phyloP scores from a whole-genome alignment of 2,797 vertebrate genomes.

The Clarias fuscus region DNA sequence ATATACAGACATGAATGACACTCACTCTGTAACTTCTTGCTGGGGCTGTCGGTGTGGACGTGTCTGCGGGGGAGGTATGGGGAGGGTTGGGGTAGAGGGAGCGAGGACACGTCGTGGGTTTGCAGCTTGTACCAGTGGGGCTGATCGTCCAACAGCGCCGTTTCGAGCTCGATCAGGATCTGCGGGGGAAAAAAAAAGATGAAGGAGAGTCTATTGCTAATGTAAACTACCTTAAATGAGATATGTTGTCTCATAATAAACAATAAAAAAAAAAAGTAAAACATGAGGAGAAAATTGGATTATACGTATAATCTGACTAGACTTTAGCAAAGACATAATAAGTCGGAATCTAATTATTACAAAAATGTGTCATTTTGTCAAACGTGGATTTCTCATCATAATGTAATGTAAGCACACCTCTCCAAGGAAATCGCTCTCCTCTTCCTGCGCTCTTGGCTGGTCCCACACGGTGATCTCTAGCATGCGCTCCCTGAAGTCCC shows the following conservation, averaged over 20 bases:
- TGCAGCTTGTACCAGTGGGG: slow-evolving; percentile 88
- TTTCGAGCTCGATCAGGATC: slow-evolving; percentile 97
- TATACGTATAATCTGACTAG: background rate
- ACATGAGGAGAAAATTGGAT: background rate
- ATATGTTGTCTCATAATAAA: background rate
- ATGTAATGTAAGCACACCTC: slow-evolving; percentile 71
- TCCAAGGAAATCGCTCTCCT: slow-evolving; percentile 88
- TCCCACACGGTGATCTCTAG: slow-evolving; percentile 89
- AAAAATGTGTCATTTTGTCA: background rate
- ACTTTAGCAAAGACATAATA: background rate
- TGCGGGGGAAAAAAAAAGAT: slow-evolving; percentile 53
- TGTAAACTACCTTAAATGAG: background rate
- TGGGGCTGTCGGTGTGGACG: slow-evolving; percentile 87
- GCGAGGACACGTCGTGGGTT: slow-evolving; percentile 88
- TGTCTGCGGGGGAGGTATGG: slow-evolving; percentile 89
- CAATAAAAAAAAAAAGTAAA: background rate
- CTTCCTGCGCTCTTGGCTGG: slow-evolving; percentile 85
- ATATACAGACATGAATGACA: slow-evolving; percentile 39
- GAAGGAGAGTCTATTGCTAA: background rate
- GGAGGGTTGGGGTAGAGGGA: slow-evolving; percentile 88
- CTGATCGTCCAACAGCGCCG: slow-evolving; percentile 92
- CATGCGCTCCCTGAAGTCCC: slow-evolving; percentile 89
- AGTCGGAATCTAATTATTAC: background rate
- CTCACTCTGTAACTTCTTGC: slow-evolving; percentile 98
- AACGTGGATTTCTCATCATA: background rate